phyloP scores from a whole-genome alignment of 2,797 vertebrate genomes.

The Percopsis omiscomaycus region DNA sequence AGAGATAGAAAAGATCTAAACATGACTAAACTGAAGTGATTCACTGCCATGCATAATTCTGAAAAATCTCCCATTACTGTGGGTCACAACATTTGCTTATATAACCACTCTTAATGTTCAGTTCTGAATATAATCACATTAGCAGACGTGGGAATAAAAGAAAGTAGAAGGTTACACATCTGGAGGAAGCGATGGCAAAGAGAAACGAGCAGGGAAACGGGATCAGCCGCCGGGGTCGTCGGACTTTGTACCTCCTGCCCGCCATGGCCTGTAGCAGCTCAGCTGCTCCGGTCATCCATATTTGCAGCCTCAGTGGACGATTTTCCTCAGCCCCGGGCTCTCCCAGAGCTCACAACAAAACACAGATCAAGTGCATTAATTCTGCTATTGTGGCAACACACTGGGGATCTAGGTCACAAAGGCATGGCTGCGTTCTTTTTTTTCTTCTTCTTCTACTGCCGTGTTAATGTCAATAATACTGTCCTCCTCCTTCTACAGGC shows the following conservation, averaged over 20 bases:
- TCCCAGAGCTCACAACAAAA: constrained; percentile 68
- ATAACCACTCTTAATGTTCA: constrained; percentile 58
- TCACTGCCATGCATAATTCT: constrained; percentile 45
- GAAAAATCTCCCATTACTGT: constrained; percentile 49
- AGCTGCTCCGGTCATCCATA: constrained; percentile 75
- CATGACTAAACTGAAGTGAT: constrained; percentile 31
- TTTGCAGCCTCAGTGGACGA: constrained; percentile 77
- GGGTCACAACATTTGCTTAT: constrained; percentile 64
- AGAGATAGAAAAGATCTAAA: background rate
- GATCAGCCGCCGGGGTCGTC: constrained; percentile 58
- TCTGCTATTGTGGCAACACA: constrained; percentile 72
- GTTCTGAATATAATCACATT: constrained; percentile 48
- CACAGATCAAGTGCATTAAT: constrained; percentile 76
- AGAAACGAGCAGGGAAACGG: constrained; percentile 58
- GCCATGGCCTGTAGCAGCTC: constrained; percentile 63
- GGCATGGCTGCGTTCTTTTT: constrained; percentile 40
- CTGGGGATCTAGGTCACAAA: constrained; percentile 72
- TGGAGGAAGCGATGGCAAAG: constrained; percentile 40
- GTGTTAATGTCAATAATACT: constrained; percentile 59
- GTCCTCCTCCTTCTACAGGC: constrained; percentile 43
- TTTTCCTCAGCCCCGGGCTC: constrained; percentile 63
- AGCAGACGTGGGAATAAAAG: constrained; percentile 33
- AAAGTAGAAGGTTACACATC: constrained; percentile 35
- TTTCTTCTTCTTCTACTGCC: constrained; percentile 10
- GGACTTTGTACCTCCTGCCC: constrained; percentile 43